These are phyloP conservation scores for Vulpes vulpes DNA, from an alignment of 2,113 vertebrate species.

Conservation along the genomic window DNA sequence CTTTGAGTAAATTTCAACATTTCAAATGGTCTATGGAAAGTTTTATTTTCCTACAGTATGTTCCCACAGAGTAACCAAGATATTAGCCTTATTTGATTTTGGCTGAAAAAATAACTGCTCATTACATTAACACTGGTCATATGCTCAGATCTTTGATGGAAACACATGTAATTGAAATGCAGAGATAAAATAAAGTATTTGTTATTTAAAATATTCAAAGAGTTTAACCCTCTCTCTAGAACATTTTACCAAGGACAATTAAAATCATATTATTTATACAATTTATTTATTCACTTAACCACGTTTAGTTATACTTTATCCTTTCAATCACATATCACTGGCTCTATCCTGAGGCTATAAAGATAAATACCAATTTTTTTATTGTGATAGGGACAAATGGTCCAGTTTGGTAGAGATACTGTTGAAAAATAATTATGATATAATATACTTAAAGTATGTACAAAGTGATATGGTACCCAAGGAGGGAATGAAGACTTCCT, in stretches of 20 bases:
- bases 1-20: not conserved
- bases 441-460: not conserved
- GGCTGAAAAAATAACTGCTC: not conserved
- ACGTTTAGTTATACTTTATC: not conserved
- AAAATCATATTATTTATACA: not conserved
- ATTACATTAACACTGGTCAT: not conserved
- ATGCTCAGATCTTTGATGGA: slow-evolving; percentile 5
- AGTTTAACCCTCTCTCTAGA: not conserved
- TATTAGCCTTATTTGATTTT: not conserved
- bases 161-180: slow-evolving; percentile 43
- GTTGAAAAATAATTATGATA: not conserved
- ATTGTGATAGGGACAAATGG: not conserved
- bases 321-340: not conserved
- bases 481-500: not conserved
- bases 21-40: not conserved
- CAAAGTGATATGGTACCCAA: not conserved
- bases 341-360: not conserved
- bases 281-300: not conserved
- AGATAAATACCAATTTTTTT: not conserved
- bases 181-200: not conserved
- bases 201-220: slow-evolving; percentile 52
- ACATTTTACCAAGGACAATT: not conserved
- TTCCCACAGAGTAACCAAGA: not conserved
- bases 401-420: not conserved
- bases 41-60: not conserved